Conservation (phyloP, 2,113 vertebrate genomes). For the Toxotes jaculatrix region DNA sequence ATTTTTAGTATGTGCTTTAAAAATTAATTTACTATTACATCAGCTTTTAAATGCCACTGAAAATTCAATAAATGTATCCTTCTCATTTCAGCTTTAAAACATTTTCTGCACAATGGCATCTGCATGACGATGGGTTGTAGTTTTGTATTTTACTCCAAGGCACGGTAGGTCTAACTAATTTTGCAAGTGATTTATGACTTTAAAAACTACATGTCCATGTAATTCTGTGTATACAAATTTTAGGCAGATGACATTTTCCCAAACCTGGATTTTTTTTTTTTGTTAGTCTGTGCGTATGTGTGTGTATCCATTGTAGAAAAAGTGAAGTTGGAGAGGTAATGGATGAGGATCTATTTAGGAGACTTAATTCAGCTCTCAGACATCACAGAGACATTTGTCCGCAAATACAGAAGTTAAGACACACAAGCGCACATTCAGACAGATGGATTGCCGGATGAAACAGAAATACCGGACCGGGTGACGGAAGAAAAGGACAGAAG, state of each 20-base stretch:
- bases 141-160: slow-evolving; percentile 20
- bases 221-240: slow-evolving; percentile 16
- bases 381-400: slow-evolving; percentile 40
- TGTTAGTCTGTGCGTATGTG: background rate
- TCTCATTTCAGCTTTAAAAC: slow-evolving; percentile 21
- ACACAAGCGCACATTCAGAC: slow-evolving; percentile 27
- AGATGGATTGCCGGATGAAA: slow-evolving; percentile 43
- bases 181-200: slow-evolving; percentile 22
- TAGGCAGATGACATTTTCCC: background rate
- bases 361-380: slow-evolving; percentile 38
- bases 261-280: background rate
- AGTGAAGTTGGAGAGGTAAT: slow-evolving; percentile 1
- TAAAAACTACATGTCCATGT: background rate
- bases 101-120: background rate
- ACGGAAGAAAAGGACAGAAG: background rate
- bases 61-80: slow-evolving; percentile 18
- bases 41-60: background rate
- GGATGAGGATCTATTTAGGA: slow-evolving; percentile 22
- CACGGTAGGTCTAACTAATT: background rate
- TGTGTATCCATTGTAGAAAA: background rate
- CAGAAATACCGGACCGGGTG: background rate
- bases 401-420: slow-evolving; percentile 39
- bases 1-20: background rate
- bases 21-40: slow-evolving; percentile 1
- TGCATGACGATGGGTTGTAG: background rate